phyloP scores from a whole-genome alignment of 2,888 invertebrate genomes.

The Elegia similella region DNA sequence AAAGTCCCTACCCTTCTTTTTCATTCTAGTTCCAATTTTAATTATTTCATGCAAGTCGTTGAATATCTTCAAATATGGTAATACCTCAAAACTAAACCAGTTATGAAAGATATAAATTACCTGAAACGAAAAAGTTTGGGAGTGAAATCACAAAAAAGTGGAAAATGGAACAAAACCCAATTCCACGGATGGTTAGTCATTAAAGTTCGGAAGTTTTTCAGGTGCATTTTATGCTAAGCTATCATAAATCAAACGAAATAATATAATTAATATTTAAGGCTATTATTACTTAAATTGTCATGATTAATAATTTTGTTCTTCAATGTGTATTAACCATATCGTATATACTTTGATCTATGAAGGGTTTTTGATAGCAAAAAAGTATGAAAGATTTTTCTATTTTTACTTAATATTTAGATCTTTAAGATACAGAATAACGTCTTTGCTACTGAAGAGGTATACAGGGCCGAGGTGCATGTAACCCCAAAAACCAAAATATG shows the following conservation, averaged over 20 bases:
- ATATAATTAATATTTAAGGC: constrained; percentile 2
- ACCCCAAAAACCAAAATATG: too few species aligned
- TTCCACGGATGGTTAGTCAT: constrained; percentile 18
- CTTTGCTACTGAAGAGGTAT: too few species aligned
- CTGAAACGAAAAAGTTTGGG: constrained; percentile 15
- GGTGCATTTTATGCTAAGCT: constrained; percentile 14
- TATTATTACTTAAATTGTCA: not conserved
- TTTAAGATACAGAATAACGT: too few species aligned
- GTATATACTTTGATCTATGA: too few species aligned
- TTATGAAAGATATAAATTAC: constrained; percentile 17
- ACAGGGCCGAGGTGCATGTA: too few species aligned
- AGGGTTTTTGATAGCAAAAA: too few species aligned
- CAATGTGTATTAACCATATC: too few species aligned
- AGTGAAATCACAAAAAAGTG: constrained; percentile 13
- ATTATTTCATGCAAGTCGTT: not conserved
- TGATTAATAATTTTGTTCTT: not conserved
- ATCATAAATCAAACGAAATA: constrained; percentile 10
- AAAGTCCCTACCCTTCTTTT: too few species aligned
- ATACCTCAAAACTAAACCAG: constrained; percentile 7
- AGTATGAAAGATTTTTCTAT: too few species aligned
- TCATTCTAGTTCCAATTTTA: too few species aligned
- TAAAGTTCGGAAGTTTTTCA: constrained; percentile 14
- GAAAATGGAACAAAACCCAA: constrained; percentile 18
- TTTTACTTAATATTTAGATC: too few species aligned
- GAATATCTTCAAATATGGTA: not conserved